Base-by-base conservation (phyloP, 2,113 vertebrate genomes). In the Ardeotis arabs region DNA sequence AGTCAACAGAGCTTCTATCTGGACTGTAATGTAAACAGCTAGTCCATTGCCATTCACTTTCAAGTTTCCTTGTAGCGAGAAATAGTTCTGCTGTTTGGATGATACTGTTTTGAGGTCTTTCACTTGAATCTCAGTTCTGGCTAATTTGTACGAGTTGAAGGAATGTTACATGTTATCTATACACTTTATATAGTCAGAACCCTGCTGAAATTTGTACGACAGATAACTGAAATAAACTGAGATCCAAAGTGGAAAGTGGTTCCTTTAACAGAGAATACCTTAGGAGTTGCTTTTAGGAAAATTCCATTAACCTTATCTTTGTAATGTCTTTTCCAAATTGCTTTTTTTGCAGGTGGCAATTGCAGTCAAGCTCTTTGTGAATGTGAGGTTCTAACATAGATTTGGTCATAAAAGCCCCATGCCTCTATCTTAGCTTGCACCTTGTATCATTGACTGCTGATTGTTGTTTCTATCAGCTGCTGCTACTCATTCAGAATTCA, bases 231-330 rank as follows among this genome's bases (percentile, higher is more conserved):
- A 95, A 85, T 81, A 86, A 93, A 85, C 85, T 47, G 39, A 84
- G 83, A 93, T 77, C 33, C 60, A 28, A 59, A 67, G 83, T 47
- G 66, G 76, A 86, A 95, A 90, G 76, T 64, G 33, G 16, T 60
- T 86, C 64, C 75, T 81, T 86, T 78, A 90, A 39, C 83, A 78
- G 83, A 67, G 44, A 90, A 75, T 81, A 92, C 85, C 60, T 49
- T 56, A 72, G 76, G 86, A 94, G 47, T 2, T 81, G 55, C 56
- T 90, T 90, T 94, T 90, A 95, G 88, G 85, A 95, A 96, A 93
- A 94, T 95, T 87, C 88, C 53, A 68, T 96, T 96, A 96, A 95
- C 88, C 90, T 96, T 94, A 90, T 90, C 76, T 90, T 93, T 74
- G 44, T 60, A 88, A 35, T 81, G 88, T 81, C 76, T 94, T 84